Evolutionary conservation across 1,140 invertebrate genomes (phyloP).

Genomic region (Condylostylus longicornis): DNA sequence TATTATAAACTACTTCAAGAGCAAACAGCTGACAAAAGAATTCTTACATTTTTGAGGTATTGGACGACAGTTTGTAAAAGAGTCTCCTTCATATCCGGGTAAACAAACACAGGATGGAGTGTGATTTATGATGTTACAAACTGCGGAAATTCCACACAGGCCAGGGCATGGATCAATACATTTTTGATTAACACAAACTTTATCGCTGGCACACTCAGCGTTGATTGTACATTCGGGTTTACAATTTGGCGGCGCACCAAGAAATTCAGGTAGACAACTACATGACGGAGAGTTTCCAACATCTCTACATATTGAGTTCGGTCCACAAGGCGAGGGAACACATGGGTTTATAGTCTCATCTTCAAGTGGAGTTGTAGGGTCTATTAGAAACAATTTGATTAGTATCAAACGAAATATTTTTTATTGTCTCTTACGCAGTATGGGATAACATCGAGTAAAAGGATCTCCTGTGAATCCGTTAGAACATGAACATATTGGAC

Average conservation of each 20-base stretch:
- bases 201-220: constrained; percentile 37
- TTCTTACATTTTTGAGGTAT: constrained; percentile 38
- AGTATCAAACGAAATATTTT: constrained; percentile 34
- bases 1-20: constrained; percentile 10
- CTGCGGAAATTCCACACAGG: constrained; percentile 44
- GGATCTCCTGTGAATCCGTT: constrained; percentile 47
- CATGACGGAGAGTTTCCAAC: constrained; percentile 28
- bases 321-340: constrained; percentile 32
- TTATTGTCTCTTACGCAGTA: constrained; percentile 39
- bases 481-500: constrained; percentile 43
- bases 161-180: constrained; percentile 42
- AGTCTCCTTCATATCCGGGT: constrained; percentile 50
- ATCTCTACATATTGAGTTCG: constrained; percentile 19
- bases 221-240: constrained; percentile 43
- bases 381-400: constrained; percentile 7
- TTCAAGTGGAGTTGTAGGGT: constrained; percentile 39
- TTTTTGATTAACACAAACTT: constrained; percentile 40
- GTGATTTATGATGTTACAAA: constrained; percentile 46
- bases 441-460: constrained; percentile 40
- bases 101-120: constrained; percentile 50
- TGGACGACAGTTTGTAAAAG: constrained; percentile 31
- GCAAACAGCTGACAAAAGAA: constrained; percentile 38
- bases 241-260: constrained; percentile 41
- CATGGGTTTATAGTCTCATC: constrained; percentile 35
- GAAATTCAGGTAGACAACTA: constrained; percentile 35